phyloP scores from a whole-genome alignment of 2,888 invertebrate genomes.

The Taphrorychus bicolor region DNA sequence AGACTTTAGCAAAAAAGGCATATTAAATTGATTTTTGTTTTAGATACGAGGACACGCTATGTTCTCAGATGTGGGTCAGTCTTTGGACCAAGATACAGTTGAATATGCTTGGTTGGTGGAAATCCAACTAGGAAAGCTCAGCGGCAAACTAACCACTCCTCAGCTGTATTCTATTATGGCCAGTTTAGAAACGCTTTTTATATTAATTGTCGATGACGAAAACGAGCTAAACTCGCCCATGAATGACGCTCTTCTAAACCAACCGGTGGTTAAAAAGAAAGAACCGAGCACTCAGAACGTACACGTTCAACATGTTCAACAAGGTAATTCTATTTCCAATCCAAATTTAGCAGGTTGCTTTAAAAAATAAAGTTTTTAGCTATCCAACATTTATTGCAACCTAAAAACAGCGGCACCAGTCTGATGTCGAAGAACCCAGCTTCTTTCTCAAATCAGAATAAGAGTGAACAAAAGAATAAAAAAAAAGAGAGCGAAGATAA shows the following conservation, averaged over 20 bases:
- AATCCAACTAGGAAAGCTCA: slow-evolving; percentile 90
- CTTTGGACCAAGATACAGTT: slow-evolving; percentile 90
- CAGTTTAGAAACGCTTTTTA: slow-evolving; percentile 86
- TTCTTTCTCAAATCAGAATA: slow-evolving; percentile 25
- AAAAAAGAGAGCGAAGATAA: slow-evolving; percentile 40
- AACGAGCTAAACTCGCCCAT: slow-evolving; percentile 88
- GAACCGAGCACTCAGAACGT: slow-evolving; percentile 51
- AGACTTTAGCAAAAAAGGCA: no score
- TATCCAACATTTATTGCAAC: slow-evolving; percentile 48
- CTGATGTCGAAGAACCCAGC: slow-evolving; percentile 42
- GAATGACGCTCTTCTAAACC: slow-evolving; percentile 70
- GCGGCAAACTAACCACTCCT: slow-evolving; percentile 88
- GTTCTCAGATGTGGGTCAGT: slow-evolving; percentile 92
- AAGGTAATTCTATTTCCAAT: slow-evolving; percentile 42
- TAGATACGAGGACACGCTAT: slow-evolving; percentile 92
- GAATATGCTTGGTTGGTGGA: slow-evolving; percentile 99
- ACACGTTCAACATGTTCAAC: slow-evolving; percentile 52
- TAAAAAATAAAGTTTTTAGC: slow-evolving; percentile 16
- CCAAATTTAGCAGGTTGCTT: neutral
- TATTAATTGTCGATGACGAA: slow-evolving; percentile 87
- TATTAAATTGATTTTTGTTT: neutral
- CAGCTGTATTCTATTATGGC: slow-evolving; percentile 88
- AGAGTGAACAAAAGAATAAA: slow-evolving; percentile 39
- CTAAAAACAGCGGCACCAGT: slow-evolving; percentile 48
- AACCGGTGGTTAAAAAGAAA: slow-evolving; percentile 62